Evolutionary conservation across 2,888 invertebrate genomes (phyloP).

Genomic region (Papilio protenor): DNA sequence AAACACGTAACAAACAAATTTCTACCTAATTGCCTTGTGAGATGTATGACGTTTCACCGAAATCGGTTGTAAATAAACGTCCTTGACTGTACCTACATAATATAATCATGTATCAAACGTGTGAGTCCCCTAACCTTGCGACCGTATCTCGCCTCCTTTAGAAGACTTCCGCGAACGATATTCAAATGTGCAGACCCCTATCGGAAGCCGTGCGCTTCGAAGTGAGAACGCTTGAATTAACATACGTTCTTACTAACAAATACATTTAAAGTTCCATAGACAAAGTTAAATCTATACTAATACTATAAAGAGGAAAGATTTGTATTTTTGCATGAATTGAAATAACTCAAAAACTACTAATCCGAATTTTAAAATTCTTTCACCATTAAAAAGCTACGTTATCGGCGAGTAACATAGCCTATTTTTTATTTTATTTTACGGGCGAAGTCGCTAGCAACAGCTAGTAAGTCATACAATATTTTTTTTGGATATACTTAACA

Average conservation of each 20-base stretch:
- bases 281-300: not conserved
- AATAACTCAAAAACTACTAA: too few relatives aligned
- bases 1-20: not conserved
- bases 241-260: conserved; percentile 6
- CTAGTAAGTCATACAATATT: too few relatives aligned
- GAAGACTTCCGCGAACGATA: conserved; percentile 40
- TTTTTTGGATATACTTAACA: too few relatives aligned
- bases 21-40: not conserved
- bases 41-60: not conserved
- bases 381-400: too few relatives aligned
- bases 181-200: conserved; percentile 30
- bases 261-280: not conserved
- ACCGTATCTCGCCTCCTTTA: conserved; percentile 24
- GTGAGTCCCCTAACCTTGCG: conserved; percentile 23
- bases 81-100: not conserved
- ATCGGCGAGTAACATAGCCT: too few relatives aligned
- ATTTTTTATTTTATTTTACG: too few relatives aligned
- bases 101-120: conserved; percentile 21
- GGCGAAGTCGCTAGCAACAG: too few relatives aligned
- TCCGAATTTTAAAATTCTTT: too few relatives aligned
- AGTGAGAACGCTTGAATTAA: conserved; percentile 19
- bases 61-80: not conserved
- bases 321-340: too few relatives aligned
- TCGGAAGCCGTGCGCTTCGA: conserved; percentile 23
- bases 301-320: too few relatives aligned